Evolutionary conservation across 2,113 vertebrate species (phyloP).

Genomic region (Fulmarus glacialis): DNA sequence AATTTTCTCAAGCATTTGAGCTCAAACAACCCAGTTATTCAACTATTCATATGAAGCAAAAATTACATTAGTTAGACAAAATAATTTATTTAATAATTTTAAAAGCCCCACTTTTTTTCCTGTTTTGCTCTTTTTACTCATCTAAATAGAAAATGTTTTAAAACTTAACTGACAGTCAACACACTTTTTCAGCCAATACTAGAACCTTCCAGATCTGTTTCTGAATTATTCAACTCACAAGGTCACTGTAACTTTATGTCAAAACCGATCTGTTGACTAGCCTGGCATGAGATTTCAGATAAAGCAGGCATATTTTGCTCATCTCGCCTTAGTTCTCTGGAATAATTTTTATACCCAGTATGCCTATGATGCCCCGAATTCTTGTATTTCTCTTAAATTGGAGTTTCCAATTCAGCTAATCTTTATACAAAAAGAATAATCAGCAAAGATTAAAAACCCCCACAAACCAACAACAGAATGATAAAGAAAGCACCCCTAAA

Average conservation of each 20-base stretch:
- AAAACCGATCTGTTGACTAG: neutral
- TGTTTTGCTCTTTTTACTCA: neutral
- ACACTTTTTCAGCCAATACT: neutral
- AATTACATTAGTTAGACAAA: neutral
- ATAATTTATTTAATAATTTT: neutral
- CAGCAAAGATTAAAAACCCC: neutral
- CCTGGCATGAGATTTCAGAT: neutral
- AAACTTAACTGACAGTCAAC: neutral
- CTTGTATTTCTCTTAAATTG: neutral
- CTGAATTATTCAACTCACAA: neutral
- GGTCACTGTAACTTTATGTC: neutral
- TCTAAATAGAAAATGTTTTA: neutral
- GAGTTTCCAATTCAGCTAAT: neutral
- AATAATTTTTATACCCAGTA: neutral
- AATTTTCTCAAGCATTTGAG: neutral
- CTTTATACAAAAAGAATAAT: neutral
- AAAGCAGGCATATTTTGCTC: neutral
- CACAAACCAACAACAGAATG: neutral
- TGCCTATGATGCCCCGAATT: neutral
- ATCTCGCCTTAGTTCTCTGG: neutral
- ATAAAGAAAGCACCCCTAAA: constrained; percentile 43
- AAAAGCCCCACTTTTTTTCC: neutral
- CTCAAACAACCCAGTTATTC: neutral
- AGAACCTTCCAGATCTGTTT: neutral
- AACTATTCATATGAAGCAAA: neutral